Evolutionary conservation across 2,113 vertebrate species (phyloP), one percentile per base, ranked within the genome.

Genomic region (Semnornis frantzii): DNA sequence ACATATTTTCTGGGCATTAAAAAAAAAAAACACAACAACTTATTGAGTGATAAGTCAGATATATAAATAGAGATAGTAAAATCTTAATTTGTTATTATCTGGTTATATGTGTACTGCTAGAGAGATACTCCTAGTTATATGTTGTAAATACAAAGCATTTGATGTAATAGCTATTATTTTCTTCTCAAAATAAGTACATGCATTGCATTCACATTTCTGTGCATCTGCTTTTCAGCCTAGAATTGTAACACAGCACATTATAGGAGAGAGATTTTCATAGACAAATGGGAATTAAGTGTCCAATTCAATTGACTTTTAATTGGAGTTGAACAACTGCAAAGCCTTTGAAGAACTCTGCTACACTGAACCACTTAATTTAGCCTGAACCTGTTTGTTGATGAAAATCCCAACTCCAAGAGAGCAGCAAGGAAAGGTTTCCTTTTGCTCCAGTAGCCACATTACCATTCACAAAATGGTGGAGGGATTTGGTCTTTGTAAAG

Each of bases 231-330:
- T 83, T 34, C 79, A 85, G 72, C 48, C 64, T 54, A 31, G 82
- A 81, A 34, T 3, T 65, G 42, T 13, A 91, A 33, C 65, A 62
- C 48, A 44, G 76, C 30, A 33, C 62, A 39, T 83, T 69, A 31
- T 23, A 94, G 89, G 50, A 64, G 54, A 86, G 76, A 83, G 82
- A 77, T 96, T 96, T 95, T 88, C 93, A 79, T 69, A 86, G 94
- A 12, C 85, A 94, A 74, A 88, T 91, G 94, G 92, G 93, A 95
- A 93, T 92, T 88, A 58, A 89, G n/a, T 91, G 94, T 93, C 93
- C 85, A 46, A 75, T 78, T 87, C 89, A 90, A 94, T 77, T 89
- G 85, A 64, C 78, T 93, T 92, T 92, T 96, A 95, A 92, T 91
- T 89, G 93, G 54, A 92, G 25, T 46, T 88, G 91, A 94, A 71